Evolutionary conservation across 2,888 invertebrate genomes (phyloP), one percentile per base, ranked within the genome.

Genomic region (Pteria penguin): DNA sequence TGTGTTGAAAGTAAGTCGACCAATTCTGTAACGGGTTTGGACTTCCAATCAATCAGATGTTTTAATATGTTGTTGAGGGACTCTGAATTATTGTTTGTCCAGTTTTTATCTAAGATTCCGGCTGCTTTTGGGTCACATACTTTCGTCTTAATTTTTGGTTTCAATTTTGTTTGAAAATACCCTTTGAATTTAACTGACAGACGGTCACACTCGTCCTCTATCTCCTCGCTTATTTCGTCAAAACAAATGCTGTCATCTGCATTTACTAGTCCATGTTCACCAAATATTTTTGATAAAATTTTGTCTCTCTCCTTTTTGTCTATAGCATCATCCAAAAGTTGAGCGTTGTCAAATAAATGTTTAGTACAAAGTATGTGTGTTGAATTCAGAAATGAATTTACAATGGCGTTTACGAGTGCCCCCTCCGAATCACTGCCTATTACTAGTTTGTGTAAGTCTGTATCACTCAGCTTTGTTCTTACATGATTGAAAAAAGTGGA

Each of bases 341-440:
- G 57, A 5, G 68, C 11, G 31, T 81, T 81, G 31, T 76, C 36
- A 11, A 55, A 14, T n/a, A 81, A 22, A 70, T 78, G 73, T 2
- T 65, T 24, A 11, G 66, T 63, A 54, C 80, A 80, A 0, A 75
- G 36, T 22, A 78, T 62, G 29, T 78, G 75, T 8, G 29, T 45
- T 55, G 61, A 29, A 2, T 67, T 26, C 4, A 58, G 75, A 18
- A 80, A 71, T 45, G 32, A 26, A 4, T 33, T 4, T 26, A 32
- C 33, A 24, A 75, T 73, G 5, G 77, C 70, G 36, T 75, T 77
- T 4, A 81, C 72, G 52, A 74, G 11, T 18, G 75, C 68, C 27
- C 58, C 33, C 60, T 81, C 77, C n/a, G 75, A 62, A n/a, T 77
- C 77, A 33, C 71, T 61, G 4, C 72, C 75, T 8, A 80, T 72